Conservation (phyloP, 2,888 invertebrate species). For the Yponomeuta sedellus region DNA sequence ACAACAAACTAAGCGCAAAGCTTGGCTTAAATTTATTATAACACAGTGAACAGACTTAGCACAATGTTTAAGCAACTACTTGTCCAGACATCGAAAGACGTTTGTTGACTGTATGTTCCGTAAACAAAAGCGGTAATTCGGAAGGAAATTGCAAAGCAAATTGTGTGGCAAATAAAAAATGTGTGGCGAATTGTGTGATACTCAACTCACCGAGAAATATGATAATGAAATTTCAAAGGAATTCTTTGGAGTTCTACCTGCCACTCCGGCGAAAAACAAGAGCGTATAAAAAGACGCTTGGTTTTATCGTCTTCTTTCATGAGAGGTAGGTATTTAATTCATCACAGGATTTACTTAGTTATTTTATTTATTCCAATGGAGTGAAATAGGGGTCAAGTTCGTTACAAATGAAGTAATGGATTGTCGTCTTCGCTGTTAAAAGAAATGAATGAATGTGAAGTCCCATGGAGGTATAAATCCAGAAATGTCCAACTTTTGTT, state of each 20-base stretch:
- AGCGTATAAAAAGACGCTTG: background rate
- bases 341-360: no score
- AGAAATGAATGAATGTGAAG: no score
- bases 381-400: no score
- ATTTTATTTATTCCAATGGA: no score
- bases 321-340: no score
- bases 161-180: constrained; percentile 10
- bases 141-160: background rate
- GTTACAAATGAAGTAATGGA: no score
- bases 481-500: no score
- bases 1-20: constrained; percentile 16
- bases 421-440: no score
- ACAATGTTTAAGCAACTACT: no score
- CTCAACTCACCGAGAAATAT: constrained; percentile 3
- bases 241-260: background rate
- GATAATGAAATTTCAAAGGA: constrained; percentile 8
- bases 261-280: background rate
- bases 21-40: background rate
- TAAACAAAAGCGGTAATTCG: constrained; percentile 4
- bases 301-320: background rate
- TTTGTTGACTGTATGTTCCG: constrained; percentile 13
- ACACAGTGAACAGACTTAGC: no score
- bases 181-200: background rate
- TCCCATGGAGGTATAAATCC: no score
- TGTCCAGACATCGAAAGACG: no score